Evolutionary conservation across 2,797 vertebrate genomes (phyloP), one percentile per base, ranked within the genome.

Genomic region (Hippopotamyrus pictus): DNA sequence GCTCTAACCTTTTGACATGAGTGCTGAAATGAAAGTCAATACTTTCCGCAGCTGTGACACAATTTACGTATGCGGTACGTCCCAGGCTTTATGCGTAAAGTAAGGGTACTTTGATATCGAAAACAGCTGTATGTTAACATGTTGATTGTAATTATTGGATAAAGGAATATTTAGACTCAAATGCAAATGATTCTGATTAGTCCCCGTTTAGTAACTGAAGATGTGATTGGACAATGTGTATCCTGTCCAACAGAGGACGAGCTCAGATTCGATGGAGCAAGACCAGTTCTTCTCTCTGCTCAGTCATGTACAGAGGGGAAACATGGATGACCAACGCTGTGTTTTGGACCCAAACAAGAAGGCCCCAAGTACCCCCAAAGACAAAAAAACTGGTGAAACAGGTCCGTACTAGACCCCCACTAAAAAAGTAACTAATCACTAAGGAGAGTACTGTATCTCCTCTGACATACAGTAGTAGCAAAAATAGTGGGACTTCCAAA

Each of bases 271-370:
- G 5, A 91, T 92, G 0, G 95, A 96, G 57, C 93, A 96, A 83
- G 95, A 96, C 88, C 93, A 95, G 37, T 95, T 96, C 92, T 95
- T 96, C 88, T 93, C 93, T 90, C 92, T 96, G 89, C 93, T 96
- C 89, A 95, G 91, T 92, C 94, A 95, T 5, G 92, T 93, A 22
- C 96, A 96, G 90, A 90, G 94, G 0, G 94, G 91, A 54, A 92
- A 94, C 22, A 95, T 96, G 91, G 96, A 96, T 41, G 95, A 95
- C 25, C 95, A 96, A 90, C 93, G 95, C 25, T 96, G 95, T 88
- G 90, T 90, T 0, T 91, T 96, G 0, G 92, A 88, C n/a, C 93
- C 93, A 0, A 91, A 65, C 89, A 92, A 91, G 89, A 88, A 87
- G 22, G 69, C 90, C 0, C 86, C 90, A 53, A 53, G 19, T 33